Evolutionary conservation across 1,140 invertebrate genomes (phyloP).

Genomic region (Drosophila guanche): DNA sequence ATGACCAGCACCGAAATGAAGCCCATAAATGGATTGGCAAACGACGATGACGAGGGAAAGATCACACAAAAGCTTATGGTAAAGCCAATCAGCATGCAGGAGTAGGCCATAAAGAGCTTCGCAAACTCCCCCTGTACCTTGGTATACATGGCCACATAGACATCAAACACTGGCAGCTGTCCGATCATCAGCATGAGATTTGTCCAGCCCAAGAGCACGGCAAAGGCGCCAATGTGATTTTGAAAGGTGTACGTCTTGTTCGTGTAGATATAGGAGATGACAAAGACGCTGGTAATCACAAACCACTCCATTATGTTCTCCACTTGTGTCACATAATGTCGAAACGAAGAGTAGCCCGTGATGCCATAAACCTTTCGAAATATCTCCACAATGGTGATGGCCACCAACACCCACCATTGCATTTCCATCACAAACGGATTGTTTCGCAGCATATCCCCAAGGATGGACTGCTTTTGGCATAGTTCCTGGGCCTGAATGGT

Average conservation of each 20-base stretch:
- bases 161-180: constrained; percentile 92
- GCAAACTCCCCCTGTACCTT: constrained; percentile 93
- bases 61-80: constrained; percentile 94
- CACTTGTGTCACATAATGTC: constrained; percentile 91
- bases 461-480: constrained; percentile 89
- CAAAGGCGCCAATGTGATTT: constrained; percentile 89
- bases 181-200: constrained; percentile 95
- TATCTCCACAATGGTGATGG: constrained; percentile 90
- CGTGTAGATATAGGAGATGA: constrained; percentile 91
- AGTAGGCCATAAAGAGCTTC: constrained; percentile 92
- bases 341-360: constrained; percentile 89
- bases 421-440: constrained; percentile 90
- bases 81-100: constrained; percentile 92
- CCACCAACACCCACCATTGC: constrained; percentile 90
- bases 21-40: constrained; percentile 90
- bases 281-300: constrained; percentile 91
- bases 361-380: constrained; percentile 90
- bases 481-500: constrained; percentile 88
- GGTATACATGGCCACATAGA: constrained; percentile 94
- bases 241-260: constrained; percentile 92
- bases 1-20: constrained; percentile 93
- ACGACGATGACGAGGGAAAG: constrained; percentile 91
- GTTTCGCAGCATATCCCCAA: constrained; percentile 88
- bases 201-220: constrained; percentile 92
- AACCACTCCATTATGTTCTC: constrained; percentile 94